Conservation (phyloP, 2,113 vertebrate genomes). For the Daboia siamensis region DNA sequence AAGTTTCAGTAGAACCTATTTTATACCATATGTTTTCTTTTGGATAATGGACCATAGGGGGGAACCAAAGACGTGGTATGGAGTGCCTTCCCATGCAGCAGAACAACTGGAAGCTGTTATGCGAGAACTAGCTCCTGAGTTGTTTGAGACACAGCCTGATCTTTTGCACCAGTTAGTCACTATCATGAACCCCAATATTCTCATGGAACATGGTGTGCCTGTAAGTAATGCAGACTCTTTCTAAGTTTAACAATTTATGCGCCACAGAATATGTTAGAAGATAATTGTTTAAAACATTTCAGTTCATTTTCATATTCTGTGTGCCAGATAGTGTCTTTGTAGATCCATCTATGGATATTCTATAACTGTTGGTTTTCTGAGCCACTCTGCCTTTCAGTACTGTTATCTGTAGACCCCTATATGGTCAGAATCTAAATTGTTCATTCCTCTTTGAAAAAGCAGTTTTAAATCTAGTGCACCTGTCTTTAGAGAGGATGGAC, state of each 20-base stretch:
- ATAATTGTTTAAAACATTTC: slow-evolving; percentile 12
- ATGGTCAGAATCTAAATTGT: neutral
- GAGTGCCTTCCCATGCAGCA: slow-evolving; percentile 91
- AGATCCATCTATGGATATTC: neutral
- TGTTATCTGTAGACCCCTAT: neutral
- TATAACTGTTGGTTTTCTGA: neutral
- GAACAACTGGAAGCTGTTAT: slow-evolving; percentile 95
- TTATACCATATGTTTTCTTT: neutral
- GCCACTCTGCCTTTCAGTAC: neutral
- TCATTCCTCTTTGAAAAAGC: neutral
- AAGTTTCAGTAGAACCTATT: neutral
- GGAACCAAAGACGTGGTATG: slow-evolving; percentile 97
- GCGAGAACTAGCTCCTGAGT: slow-evolving; percentile 93
- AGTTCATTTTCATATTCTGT: neutral
- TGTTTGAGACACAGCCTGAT: slow-evolving; percentile 96
- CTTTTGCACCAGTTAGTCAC: slow-evolving; percentile 96
- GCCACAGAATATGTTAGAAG: slow-evolving; percentile 1
- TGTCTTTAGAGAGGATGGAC: neutral
- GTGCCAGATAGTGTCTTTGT: neutral
- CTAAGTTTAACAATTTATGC: neutral
- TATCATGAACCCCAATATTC: slow-evolving; percentile 97
- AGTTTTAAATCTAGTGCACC: neutral
- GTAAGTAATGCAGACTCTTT: slow-evolving; percentile 69
- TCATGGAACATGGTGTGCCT: slow-evolving; percentile 97
- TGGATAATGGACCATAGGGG: slow-evolving; percentile 75